A percentile compares a stretch with the other conserved stretches of the same genome.
These are phyloP conservation scores for Cecropterus lyciades DNA, from an alignment of 1,140 invertebrate genomes.

Conservation along the genomic window DNA sequence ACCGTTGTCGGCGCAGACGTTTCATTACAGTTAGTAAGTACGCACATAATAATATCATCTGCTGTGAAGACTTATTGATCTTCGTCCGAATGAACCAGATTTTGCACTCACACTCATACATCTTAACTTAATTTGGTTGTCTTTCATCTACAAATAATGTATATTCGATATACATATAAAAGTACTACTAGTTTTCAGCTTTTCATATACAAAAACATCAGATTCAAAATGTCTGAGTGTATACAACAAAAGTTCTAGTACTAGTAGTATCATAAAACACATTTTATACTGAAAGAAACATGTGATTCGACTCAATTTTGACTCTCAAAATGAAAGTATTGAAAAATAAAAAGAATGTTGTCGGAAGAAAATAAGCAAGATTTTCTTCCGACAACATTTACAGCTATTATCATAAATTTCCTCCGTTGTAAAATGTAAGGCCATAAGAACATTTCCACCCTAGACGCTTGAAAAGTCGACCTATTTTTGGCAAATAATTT, in stretches of 20 bases:
- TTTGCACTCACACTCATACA: too few relatives aligned
- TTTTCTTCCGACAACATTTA: background rate
- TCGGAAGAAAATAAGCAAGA: background rate
- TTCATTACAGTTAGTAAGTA: constrained; percentile 49
- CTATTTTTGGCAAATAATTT: constrained; percentile 52
- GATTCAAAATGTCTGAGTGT: too few relatives aligned
- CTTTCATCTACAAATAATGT: too few relatives aligned
- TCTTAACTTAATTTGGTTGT: too few relatives aligned
- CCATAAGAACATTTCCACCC: constrained; percentile 41
- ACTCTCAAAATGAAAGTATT: too few relatives aligned
- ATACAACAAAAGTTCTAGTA: too few relatives aligned
- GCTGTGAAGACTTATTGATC: constrained; percentile 2
- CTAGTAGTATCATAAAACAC: too few relatives aligned
- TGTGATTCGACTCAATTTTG: too few relatives aligned
- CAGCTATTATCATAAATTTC: constrained; percentile 50
- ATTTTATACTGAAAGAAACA: too few relatives aligned
- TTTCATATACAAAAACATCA: too few relatives aligned
- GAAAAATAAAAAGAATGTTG: background rate
- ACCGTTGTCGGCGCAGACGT: constrained; percentile 48
- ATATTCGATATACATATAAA: too few relatives aligned
- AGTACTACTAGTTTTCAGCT: too few relatives aligned
- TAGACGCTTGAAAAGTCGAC: constrained; percentile 46
- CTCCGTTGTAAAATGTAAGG: constrained; percentile 44
- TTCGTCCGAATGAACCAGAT: background rate
- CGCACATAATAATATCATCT: constrained; percentile 12